phyloP scores from a whole-genome alignment of 2,888 invertebrate species.

The Dichetophora obliterata region DNA sequence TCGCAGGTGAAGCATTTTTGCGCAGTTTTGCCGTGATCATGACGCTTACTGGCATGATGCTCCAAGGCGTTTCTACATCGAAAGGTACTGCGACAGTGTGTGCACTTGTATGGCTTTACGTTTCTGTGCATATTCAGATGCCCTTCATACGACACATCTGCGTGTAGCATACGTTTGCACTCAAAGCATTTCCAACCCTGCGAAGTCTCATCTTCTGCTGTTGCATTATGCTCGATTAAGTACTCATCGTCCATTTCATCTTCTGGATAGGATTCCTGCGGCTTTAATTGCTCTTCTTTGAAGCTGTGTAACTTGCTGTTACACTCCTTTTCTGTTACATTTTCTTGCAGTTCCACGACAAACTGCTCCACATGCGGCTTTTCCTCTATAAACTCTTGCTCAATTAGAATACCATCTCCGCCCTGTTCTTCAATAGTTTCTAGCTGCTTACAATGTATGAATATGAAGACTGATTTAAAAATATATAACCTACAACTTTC shows the following conservation, averaged over 20 bases:
- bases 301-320: too few relatives aligned
- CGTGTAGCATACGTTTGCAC: conserved; percentile 50
- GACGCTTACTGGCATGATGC: conserved; percentile 43
- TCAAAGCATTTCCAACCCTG: conserved; percentile 50
- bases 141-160: conserved; percentile 53
- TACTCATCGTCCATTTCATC: conserved; percentile 51
- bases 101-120: conserved; percentile 48
- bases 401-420: background rate
- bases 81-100: conserved; percentile 45
- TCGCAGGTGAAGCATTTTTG: conserved; percentile 32
- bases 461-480: too few relatives aligned
- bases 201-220: conserved; percentile 2
- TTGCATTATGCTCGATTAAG: conserved; percentile 41
- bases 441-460: background rate
- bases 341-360: background rate
- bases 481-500: too few relatives aligned
- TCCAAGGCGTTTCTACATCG: conserved; percentile 48
- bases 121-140: conserved; percentile 53
- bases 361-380: conserved; percentile 10
- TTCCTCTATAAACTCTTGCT: background rate
- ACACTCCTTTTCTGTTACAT: background rate
- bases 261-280: conserved; percentile 36
- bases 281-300: background rate
- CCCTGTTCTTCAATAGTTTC: conserved; percentile 9
- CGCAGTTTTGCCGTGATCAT: conserved; percentile 7